Percentiles rank a stretch among this genome's conserved stretches.
Evolutionary conservation across 2,113 vertebrate species (phyloP).

Genomic region (Chlamydotis undulata): DNA sequence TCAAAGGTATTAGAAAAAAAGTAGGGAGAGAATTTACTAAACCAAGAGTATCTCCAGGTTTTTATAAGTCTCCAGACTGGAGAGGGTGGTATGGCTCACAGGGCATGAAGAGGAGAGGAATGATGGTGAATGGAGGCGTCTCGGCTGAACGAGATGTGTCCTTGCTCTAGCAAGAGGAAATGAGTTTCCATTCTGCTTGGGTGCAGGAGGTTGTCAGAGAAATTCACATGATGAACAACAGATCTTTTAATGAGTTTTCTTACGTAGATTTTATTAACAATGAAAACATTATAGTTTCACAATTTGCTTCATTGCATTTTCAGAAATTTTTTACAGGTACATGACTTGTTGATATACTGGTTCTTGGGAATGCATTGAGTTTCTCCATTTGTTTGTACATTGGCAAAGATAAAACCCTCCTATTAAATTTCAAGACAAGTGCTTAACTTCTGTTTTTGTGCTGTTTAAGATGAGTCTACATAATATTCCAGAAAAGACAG

Average conservation of each 20-base stretch:
- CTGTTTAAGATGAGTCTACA: background rate
- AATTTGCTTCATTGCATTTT: constrained; percentile 40
- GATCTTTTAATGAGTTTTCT: constrained; percentile 5
- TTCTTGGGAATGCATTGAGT: background rate
- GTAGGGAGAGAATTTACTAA: background rate
- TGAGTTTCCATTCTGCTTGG: background rate
- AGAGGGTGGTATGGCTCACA: background rate
- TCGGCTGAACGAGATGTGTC: background rate
- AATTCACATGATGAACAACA: background rate
- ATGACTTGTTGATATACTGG: background rate
- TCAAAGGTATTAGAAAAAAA: background rate
- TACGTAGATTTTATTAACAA: constrained; percentile 1
- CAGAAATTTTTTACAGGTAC: constrained; percentile 18
- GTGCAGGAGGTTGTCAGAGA: background rate
- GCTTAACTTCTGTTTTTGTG: background rate
- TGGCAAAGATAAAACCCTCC: background rate
- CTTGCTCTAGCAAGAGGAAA: background rate
- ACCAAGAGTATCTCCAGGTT: background rate
- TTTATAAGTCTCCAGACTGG: background rate
- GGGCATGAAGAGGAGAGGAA: background rate
- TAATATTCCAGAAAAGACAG: background rate
- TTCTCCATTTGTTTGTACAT: background rate
- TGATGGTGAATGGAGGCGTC: too few relatives aligned
- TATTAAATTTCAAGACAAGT: constrained; percentile 24
- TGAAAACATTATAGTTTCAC: background rate